Percentiles rank a stretch among this genome's conserved stretches.
Evolutionary conservation across 2,888 invertebrate genomes (phyloP).

Genomic region (Drepana falcataria): DNA sequence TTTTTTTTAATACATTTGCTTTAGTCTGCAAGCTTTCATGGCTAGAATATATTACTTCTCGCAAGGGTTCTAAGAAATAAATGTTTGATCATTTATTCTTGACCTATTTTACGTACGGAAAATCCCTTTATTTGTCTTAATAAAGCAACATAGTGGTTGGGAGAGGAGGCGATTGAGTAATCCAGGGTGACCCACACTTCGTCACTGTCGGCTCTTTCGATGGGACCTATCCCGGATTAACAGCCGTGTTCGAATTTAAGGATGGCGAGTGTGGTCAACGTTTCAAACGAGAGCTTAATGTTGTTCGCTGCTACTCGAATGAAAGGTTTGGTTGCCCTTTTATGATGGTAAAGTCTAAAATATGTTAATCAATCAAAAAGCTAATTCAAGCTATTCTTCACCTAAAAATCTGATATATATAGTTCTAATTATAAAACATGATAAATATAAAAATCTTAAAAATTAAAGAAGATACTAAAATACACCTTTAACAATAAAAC

Average conservation of each 20-base stretch:
- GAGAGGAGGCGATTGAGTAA: constrained; percentile 48
- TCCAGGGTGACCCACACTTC: constrained; percentile 54
- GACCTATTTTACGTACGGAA: constrained; percentile 22
- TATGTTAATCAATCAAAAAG: too few species aligned
- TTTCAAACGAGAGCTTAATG: constrained; percentile 36
- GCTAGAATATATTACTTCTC: not conserved
- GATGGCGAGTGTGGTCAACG: constrained; percentile 37
- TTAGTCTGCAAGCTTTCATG: not conserved
- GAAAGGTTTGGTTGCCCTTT: constrained; percentile 13
- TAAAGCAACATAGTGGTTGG: constrained; percentile 41
- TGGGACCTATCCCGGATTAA: constrained; percentile 61
- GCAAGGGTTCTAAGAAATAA: not conserved
- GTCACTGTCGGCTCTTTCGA: constrained; percentile 63
- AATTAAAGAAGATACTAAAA: too few species aligned
- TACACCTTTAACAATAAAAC: too few species aligned
- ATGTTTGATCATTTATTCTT: constrained; percentile 6
- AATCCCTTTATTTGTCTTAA: constrained; percentile 49
- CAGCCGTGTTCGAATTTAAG: constrained; percentile 66
- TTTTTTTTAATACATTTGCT: not conserved
- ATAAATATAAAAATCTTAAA: too few species aligned
- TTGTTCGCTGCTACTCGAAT: constrained; percentile 28
- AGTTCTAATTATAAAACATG: too few species aligned
- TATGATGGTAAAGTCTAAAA: too few species aligned
- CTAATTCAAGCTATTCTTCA: too few species aligned
- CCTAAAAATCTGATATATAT: too few species aligned